These are phyloP conservation scores for Psophia crepitans DNA, from an alignment of 2,113 vertebrate species.

Conservation along the genomic window DNA sequence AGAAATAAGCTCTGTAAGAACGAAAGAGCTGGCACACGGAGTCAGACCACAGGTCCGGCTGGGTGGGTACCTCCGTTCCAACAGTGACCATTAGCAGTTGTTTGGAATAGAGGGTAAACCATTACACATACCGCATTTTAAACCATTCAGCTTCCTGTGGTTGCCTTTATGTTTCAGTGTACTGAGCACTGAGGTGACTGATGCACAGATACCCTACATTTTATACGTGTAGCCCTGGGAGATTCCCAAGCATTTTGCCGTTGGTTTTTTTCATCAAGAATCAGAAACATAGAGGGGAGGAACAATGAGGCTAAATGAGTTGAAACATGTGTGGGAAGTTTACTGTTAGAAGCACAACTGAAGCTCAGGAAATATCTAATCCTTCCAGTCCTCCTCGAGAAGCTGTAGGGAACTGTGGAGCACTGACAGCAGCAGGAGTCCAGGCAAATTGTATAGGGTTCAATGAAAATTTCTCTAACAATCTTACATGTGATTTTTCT, in stretches of 20 bases:
- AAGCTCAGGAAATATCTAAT: neutral
- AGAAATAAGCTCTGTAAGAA: neutral
- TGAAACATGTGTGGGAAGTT: neutral
- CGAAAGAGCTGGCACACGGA: neutral
- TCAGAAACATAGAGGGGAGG: neutral
- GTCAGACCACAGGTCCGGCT: neutral
- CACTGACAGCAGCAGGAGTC: neutral
- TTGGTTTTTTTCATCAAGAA: neutral
- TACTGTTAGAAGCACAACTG: neutral
- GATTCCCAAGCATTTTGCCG: neutral
- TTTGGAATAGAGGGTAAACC: neutral
- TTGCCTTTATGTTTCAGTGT: neutral
- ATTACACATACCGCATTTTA: neutral
- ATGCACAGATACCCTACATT: too few relatives aligned
- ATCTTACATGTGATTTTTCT: neutral
- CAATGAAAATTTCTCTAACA: neutral
- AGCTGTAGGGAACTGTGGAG: neutral
- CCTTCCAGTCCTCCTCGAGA: neutral
- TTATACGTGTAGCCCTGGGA: neutral
- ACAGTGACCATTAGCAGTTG: fast-evolving
- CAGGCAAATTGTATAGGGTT: neutral
- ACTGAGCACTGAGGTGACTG: neutral
- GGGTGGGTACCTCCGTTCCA: neutral
- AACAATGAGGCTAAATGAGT: neutral
- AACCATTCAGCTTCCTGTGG: neutral